These are phyloP conservation scores for Agrotis puta DNA, from an alignment of 2,888 invertebrate genomes.

Conservation along the genomic window DNA sequence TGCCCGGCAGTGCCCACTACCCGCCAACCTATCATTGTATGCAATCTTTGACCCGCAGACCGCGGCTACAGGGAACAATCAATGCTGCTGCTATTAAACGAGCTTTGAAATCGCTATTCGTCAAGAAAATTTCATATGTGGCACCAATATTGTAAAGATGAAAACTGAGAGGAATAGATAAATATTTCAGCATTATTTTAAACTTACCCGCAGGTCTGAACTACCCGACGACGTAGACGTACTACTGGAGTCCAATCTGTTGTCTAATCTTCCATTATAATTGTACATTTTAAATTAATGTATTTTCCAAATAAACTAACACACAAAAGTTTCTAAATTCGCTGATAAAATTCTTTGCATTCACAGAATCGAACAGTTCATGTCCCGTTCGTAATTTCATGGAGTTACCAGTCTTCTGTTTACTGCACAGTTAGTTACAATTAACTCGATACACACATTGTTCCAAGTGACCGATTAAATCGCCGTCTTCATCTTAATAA, in stretches of 20 bases:
- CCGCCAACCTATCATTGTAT: slow-evolving; percentile 64
- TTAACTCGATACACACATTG: slow-evolving; percentile 71
- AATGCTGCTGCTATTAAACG: slow-evolving; percentile 33
- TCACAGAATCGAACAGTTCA: slow-evolving; percentile 1
- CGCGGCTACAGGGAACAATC: slow-evolving; percentile 59
- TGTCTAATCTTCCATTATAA: slow-evolving; percentile 79
- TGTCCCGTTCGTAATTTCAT: slow-evolving; percentile 31
- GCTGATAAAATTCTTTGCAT: slow-evolving; percentile 31
- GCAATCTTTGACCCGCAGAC: slow-evolving; percentile 70
- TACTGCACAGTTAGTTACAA: slow-evolving; percentile 73
- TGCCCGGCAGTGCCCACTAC: slow-evolving; percentile 31
- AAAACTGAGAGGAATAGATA: background rate
- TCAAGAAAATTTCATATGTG: slow-evolving; percentile 24
- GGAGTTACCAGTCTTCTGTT: slow-evolving; percentile 30
- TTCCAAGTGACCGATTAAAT: slow-evolving; percentile 68
- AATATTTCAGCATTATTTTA: background rate
- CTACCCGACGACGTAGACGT: slow-evolving; percentile 86
- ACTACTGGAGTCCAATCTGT: slow-evolving; percentile 80
- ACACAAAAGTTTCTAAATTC: slow-evolving; percentile 35
- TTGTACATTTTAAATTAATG: slow-evolving; percentile 68
- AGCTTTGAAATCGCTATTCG: slow-evolving; percentile 21
- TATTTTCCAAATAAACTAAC: slow-evolving; percentile 7
- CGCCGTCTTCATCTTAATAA: slow-evolving; percentile 66
- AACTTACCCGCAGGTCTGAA: slow-evolving; percentile 84
- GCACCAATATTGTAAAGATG: background rate